Conservation (phyloP, 2,113 vertebrate genomes). For the Megaleporinus macrocephalus region DNA sequence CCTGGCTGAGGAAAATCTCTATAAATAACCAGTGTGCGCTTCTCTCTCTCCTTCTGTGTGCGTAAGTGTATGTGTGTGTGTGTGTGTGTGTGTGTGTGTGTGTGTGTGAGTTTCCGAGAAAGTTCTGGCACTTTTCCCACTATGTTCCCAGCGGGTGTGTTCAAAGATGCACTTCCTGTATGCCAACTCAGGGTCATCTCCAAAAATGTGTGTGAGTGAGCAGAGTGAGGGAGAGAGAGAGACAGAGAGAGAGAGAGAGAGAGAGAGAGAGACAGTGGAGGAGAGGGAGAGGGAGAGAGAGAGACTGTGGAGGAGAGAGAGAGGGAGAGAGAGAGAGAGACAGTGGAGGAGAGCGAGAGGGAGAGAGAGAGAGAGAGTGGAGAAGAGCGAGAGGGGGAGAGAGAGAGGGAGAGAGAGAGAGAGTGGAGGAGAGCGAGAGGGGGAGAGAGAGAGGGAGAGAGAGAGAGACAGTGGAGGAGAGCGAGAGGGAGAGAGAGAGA, state of each 20-base stretch:
- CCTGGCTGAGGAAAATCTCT: conserved; percentile 4
- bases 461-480: no score
- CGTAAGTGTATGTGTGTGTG: background rate
- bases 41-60: background rate
- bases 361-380: no score
- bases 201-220: background rate
- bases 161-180: background rate
- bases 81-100: background rate
- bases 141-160: conserved; percentile 3
- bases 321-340: no score
- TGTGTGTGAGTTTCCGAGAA: background rate
- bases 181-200: background rate
- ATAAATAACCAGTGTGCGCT: background rate
- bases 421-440: no score
- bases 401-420: no score
- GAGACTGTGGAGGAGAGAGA: no score
- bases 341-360: no score
- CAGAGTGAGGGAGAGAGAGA: background rate
- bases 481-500: no score
- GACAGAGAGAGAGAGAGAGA: background rate
- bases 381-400: no score
- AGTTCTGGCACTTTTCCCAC: conserved; percentile 9
- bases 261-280: background rate
- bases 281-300: background rate
- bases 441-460: no score